Evolutionary conservation across 1,140 invertebrate species (phyloP), one percentile per base, ranked within the genome.

Genomic region (Oryctes rhinoceros): DNA sequence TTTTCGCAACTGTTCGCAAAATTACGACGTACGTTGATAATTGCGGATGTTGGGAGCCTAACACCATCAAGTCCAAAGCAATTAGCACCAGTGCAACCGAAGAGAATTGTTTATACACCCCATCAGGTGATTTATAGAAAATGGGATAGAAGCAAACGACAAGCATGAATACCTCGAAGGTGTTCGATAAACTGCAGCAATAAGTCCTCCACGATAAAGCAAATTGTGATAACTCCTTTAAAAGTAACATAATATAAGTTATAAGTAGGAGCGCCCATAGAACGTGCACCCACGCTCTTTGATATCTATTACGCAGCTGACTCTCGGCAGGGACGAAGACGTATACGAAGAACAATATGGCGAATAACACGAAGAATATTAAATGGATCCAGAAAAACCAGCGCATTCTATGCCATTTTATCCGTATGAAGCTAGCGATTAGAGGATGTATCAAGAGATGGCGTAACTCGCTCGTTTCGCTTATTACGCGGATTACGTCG

Each of bases 11-110:
- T 0, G 92, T 94, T 82, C 91, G 91, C 53, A 96, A 89, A 92
- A 95, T 95, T 30, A 95, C 92, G 80, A 96, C 93, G 81, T 94
- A 91, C 3, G 93, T 95, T 4, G 94, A 94, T 74, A 90, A 86
- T 7, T 91, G 91, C 1, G 94, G 94, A 86, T 93, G 90, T 80
- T 94, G 92, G 4, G 94, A 94, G 49, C 96, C 91, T 0, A 96
- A 86, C 4, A 96, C 87, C 1, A 96, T 91, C 15, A 96, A 86
- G 85, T 95, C 94, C 81, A 92, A 90, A 49, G 94, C 93, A 0
- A 94, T 93, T 30, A 96, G 84, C 10, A 96, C 86, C 81, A 95
- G 93, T 0, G 91, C 91, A 9, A 94, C 84, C 0, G 94, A 92
- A 3, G 92, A 88, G 37, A 92, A 84, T 83, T 91, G 88, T 85